phyloP scores from a whole-genome alignment of 1,140 invertebrate species.

The Parapsyche elsis region DNA sequence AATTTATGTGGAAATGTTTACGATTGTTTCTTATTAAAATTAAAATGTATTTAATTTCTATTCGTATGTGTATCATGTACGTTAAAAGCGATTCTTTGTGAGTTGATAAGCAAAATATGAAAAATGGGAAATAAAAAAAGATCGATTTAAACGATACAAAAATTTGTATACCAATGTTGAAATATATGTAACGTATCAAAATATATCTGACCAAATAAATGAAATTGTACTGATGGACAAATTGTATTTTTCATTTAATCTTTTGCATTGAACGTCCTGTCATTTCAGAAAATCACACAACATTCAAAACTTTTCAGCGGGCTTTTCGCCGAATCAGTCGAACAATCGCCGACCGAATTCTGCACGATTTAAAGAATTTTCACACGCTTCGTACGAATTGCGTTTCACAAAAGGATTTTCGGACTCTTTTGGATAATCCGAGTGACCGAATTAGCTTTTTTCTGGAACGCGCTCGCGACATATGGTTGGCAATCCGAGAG shows the following conservation, averaged over 20 bases:
- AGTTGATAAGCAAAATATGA: background rate
- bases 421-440: constrained; percentile 10
- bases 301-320: too few species aligned
- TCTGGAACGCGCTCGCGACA: background rate
- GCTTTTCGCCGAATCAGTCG: too few species aligned
- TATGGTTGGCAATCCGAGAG: constrained; percentile 10
- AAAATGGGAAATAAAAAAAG: background rate
- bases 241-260: too few species aligned
- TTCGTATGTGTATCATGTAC: constrained; percentile 13
- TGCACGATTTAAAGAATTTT: background rate
- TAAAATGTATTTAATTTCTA: background rate
- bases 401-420: constrained; percentile 8
- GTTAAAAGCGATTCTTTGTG: background rate
- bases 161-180: constrained; percentile 26
- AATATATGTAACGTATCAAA: constrained; percentile 45
- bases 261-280: too few species aligned
- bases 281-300: too few species aligned
- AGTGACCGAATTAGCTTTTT: constrained; percentile 11
- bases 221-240: background rate
- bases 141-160: background rate
- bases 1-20: background rate
- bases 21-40: background rate
- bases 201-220: constrained; percentile 45
- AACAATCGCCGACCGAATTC: background rate
- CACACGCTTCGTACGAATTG: background rate